Base-by-base conservation (phyloP, 2,888 invertebrate species). In the Ischnus inquisitorius region DNA sequence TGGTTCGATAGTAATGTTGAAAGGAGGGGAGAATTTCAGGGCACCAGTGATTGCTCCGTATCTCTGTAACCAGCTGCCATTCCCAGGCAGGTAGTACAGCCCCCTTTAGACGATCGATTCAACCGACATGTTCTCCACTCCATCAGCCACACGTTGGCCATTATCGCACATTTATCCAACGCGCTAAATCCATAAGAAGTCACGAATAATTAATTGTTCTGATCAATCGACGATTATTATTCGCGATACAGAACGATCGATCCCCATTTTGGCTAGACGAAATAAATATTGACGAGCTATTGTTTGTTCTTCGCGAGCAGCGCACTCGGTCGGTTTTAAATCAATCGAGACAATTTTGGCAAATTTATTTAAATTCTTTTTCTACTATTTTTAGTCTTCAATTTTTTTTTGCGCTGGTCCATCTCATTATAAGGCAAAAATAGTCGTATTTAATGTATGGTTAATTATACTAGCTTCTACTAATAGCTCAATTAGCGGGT, bases 11-110 rank as follows among this genome's bases (percentile, higher is more conserved):
- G 74, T 28, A 60, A 43, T 60, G 68, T 51, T 57, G 46, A 65
- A 34, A 75, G 64, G 34, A 75, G 68, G 8, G 57, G 57, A 28
- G 69, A 43, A 79, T 79, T 83, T 83, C 62, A 71, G 67, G 69
- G 79, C 19, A 82, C 87, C 8, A 90, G 86, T 88, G 88, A 92
- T 92, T 75, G 71, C 75, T 69, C 65, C 78, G 77, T 93, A 93
- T 93, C 92, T 92, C 89, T 82, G 85, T 83, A 87, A 88, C 89
- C 92, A 93, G 92, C 92, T 92, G 92, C 86, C 90, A 92, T 93
- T 93, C 92, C 91, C 92, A 92, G 89, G 88, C 88, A 85, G 10
- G 46, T n/a, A 10, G 84, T 85, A 87, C 86, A 88, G 87, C 87
- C 87, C 86, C 84, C 85, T 85, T 88, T 83, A 60, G 69, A 82